Evolutionary conservation across 53 echinoderm and acorn worm genomes (phyloP), one percentile per base, ranked within the genome.

Genomic region (Antedon mediterranea): DNA sequence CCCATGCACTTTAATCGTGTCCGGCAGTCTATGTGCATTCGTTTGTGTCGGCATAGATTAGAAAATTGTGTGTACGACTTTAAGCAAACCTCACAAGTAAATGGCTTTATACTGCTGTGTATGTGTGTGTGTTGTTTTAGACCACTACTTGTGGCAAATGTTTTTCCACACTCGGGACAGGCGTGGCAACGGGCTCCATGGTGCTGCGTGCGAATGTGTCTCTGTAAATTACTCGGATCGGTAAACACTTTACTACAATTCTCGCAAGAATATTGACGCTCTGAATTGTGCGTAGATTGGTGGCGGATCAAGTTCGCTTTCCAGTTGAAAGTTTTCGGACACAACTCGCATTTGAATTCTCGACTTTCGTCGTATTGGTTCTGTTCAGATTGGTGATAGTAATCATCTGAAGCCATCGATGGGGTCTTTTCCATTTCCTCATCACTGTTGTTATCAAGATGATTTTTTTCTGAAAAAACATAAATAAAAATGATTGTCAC

Each of bases 41-140:
- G 85, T 72, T 94, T 94, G 85, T 94, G 94, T 13, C 94, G 87
- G 77, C 94, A 94, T 43, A 94, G 84, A 75, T 94, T 94, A 71
- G 91, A 91, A 77, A 94, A 94, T 87, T 94, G 94, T 13, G 94
- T 94, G 91, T 94, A 94, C 13, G 94, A 94, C 81, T 94, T 94
- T 27, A 91, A 83, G 75, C 94, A 94, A 27, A 94, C 94, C 72
- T 94, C 94, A 26, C 94, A 94, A 9, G 89, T 94, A 84, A 94
- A 94, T 6, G 94, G 94, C 73, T 94, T 94, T 82, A 94, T 90
- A 78, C 94, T 94, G 82, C 91, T 91, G 78, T 94, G 94, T 33
- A 94, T 94, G 85, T 94, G 94, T 6, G 94, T 94, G 80, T 94
- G 94, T 77, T 94, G 94, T 82, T 94, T 94, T 82, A 94, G 79